Conservation (phyloP, 2,888 invertebrate species). For the Colostygia pectinataria region DNA sequence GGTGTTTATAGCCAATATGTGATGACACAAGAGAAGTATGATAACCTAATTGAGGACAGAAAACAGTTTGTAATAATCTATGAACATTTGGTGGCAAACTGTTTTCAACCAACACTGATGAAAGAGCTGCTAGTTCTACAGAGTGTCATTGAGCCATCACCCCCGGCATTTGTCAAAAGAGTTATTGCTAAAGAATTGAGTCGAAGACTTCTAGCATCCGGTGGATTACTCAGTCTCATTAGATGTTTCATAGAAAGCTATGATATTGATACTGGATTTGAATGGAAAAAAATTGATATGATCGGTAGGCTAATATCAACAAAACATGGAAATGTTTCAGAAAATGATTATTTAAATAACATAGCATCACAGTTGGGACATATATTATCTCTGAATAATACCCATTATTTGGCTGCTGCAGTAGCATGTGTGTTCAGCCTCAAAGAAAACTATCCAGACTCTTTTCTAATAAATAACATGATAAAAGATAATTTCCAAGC, state of each 20-base stretch:
- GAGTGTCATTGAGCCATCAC: constrained; percentile 70
- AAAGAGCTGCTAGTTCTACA: constrained; percentile 87
- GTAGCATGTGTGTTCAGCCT: constrained; percentile 81
- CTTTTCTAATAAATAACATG: constrained; percentile 57
- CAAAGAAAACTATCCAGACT: constrained; percentile 70
- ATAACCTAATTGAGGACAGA: constrained; percentile 75
- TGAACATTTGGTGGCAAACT: constrained; percentile 75
- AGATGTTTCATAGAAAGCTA: constrained; percentile 85
- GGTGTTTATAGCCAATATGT: constrained; percentile 60
- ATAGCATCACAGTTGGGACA: constrained; percentile 78
- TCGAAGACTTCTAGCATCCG: constrained; percentile 79
- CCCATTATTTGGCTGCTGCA: constrained; percentile 75
- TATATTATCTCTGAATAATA: constrained; percentile 68
- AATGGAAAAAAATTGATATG: constrained; percentile 87
- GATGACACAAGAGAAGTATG: constrained; percentile 83
- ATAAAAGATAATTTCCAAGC: constrained; percentile 51
- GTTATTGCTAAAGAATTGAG: constrained; percentile 84
- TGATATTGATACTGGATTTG: constrained; percentile 78
- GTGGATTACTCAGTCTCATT: constrained; percentile 86
- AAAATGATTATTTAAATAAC: constrained; percentile 78
- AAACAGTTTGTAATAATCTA: constrained; percentile 76
- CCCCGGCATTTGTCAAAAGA: constrained; percentile 85
- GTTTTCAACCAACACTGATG: constrained; percentile 85
- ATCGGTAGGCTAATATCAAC: constrained; percentile 85
- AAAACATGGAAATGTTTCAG: constrained; percentile 70